Evolutionary conservation across 2,797 vertebrate genomes (phyloP), one percentile per base, ranked within the genome.

Genomic region (Manis pentadactyla): DNA sequence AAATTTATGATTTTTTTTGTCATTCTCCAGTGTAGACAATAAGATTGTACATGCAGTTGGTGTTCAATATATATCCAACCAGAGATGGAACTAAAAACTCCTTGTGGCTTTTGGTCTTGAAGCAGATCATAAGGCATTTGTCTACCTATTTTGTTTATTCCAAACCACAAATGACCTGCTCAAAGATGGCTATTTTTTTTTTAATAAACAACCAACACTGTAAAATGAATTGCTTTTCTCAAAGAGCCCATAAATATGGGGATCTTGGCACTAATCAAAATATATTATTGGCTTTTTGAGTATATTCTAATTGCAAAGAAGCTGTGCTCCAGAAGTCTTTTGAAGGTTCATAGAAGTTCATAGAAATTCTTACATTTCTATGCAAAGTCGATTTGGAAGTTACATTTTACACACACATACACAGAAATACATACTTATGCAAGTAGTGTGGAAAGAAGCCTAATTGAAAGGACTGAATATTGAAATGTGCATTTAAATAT

Each of bases 301-400:
- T 59, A 69, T 75, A 37, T 93, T 74, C 18, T 85, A 90, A 37
- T 2, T 14, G 25, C 49, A 53, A 86, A 77, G 57, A 81, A 83
- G 19, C 2, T 69, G 59, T 57, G n/a, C 6, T 61, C 49, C 57
- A 86, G 25, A 96, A 91, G 83, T 4, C 27, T 61, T 81, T 63
- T 34, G 27, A 39, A 21, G 15, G 21, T 63, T 75, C 18, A 61
- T 63, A 68, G 46, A 82, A 63, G 21, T 68, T 79, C 14, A 79
- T 68, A 61, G 63, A 71, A 39, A 79, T 51, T 57, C 57, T 93
- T 64, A 17, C 25, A 49, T 61, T 92, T 92, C 63, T 88, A 51
- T 94, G 31, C 4, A 90, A 90, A 81, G 15, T 66, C 91, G 27
- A 66, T 64, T 92, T 86, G 19, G 25, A 95, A 85, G 34, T 81